A percentile compares a stretch with the other conserved stretches of the same genome.
These are phyloP conservation scores for Phalacrocorax brasilianus DNA, from an alignment of 2,113 vertebrate species.

Conservation along the genomic window DNA sequence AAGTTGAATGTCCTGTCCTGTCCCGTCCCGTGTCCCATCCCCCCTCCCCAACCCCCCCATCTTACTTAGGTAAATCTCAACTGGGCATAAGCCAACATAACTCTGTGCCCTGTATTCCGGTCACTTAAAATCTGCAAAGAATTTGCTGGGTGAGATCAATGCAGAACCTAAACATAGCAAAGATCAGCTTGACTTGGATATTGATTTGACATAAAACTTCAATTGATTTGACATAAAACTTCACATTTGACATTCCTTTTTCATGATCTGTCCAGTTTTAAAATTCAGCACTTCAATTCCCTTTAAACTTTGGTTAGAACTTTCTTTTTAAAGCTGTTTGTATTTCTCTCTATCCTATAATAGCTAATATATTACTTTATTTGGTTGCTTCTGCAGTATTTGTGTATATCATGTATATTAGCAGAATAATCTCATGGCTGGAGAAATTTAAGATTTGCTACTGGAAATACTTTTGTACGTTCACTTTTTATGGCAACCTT, in stretches of 20 bases:
- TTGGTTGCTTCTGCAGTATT: not conserved
- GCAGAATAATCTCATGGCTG: not conserved
- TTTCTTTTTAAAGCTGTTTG: not conserved
- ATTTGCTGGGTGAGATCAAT: conserved; percentile 46
- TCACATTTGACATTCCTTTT: conserved; percentile 37
- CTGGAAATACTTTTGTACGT: not conserved
- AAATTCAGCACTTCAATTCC: conserved; percentile 32
- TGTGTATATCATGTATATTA: not conserved
- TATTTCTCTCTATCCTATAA: not conserved
- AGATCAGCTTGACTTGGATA: conserved; percentile 25
- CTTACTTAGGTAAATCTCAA: not conserved
- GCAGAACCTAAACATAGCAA: conserved; percentile 32
- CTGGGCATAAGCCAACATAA: not conserved
- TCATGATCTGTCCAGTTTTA: conserved; percentile 36
- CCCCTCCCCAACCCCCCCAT: not conserved
- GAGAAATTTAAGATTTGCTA: not conserved
- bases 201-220: conserved; percentile 43
- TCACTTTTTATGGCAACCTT: too few species aligned
- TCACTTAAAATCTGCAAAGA: not conserved
- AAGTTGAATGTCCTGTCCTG: not conserved
- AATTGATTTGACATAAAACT: too few species aligned
- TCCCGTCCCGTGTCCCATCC: too few species aligned
- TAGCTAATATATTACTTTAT: not conserved
- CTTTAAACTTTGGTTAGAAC: not conserved
- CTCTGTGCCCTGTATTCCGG: not conserved